A percentile compares a stretch with the other conserved stretches of the same genome.
Conservation (phyloP, 2,888 invertebrate genomes). For the Polydrusus cervinus region DNA sequence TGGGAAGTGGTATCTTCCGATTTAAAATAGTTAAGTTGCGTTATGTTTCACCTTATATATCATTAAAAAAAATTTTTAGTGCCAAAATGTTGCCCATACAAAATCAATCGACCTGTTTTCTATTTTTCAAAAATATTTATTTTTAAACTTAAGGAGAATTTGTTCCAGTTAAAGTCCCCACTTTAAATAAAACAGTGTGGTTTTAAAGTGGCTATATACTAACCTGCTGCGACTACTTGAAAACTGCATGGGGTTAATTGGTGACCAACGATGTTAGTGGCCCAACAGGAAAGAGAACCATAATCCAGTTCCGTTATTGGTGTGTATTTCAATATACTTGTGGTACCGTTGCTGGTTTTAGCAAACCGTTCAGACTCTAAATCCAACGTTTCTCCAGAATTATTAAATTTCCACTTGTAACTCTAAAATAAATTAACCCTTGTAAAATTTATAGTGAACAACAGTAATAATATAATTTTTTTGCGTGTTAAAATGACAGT, state of each 20-base stretch:
- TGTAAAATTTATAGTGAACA: neutral
- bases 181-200: too few species aligned
- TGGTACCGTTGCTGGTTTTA: conserved; percentile 83
- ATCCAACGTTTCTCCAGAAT: conserved; percentile 91
- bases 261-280: conserved; percentile 87
- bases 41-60: too few species aligned
- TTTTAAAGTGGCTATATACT: neutral
- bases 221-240: conserved; percentile 92
- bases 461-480: neutral
- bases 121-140: too few species aligned
- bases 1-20: too few species aligned
- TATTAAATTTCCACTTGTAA: conserved; percentile 96
- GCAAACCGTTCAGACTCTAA: conserved; percentile 84
- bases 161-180: too few species aligned
- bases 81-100: too few species aligned
- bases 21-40: too few species aligned
- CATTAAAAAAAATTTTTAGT: too few species aligned
- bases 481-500: neutral
- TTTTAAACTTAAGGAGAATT: too few species aligned
- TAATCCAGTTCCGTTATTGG: conserved; percentile 84
- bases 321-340: conserved; percentile 79
- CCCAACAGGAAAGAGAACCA: conserved; percentile 91
- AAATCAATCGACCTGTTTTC: too few species aligned
- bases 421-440: conserved; percentile 66
- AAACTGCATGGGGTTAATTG: conserved; percentile 90